These are phyloP conservation scores for Tetramorium alpestre DNA, from an alignment of 1,140 invertebrate genomes.

Conservation along the genomic window DNA sequence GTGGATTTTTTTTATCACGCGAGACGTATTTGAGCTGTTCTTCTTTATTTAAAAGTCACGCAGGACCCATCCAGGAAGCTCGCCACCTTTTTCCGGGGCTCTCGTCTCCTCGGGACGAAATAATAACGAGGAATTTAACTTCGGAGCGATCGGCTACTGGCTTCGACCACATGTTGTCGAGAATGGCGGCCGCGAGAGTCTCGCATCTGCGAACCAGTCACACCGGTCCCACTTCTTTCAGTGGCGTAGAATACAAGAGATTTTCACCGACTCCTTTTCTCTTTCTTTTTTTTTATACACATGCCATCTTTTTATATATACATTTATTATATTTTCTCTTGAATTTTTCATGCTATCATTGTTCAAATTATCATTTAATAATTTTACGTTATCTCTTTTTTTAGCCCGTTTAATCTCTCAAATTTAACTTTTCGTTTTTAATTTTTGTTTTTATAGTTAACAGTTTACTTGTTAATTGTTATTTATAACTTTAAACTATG, in stretches of 20 bases:
- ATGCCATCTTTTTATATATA: neutral
- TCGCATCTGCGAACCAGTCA: conserved; percentile 85
- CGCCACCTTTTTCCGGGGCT: conserved; percentile 49
- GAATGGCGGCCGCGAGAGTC: conserved; percentile 72
- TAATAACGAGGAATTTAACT: conserved; percentile 77
- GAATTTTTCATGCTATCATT: neutral
- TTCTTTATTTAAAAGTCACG: conserved; percentile 2
- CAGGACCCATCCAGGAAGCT: conserved; percentile 19
- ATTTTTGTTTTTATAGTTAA: neutral
- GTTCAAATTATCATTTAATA: neutral
- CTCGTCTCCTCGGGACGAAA: conserved; percentile 66
- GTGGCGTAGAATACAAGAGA: conserved; percentile 74
- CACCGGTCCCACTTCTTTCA: conserved; percentile 83
- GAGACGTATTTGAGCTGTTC: neutral
- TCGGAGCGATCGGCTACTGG: conserved; percentile 72
- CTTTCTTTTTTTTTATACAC: neutral
- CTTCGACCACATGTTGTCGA: conserved; percentile 78
- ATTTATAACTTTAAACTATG: neutral
- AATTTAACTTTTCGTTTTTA: neutral
- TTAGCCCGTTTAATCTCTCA: neutral
- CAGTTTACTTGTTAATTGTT: neutral
- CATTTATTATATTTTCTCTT: neutral
- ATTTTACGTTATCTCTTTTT: neutral
- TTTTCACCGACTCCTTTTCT: neutral
- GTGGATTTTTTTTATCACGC: neutral